phyloP scores from a whole-genome alignment of 2,888 invertebrate species.

The Synergus japonicus region DNA sequence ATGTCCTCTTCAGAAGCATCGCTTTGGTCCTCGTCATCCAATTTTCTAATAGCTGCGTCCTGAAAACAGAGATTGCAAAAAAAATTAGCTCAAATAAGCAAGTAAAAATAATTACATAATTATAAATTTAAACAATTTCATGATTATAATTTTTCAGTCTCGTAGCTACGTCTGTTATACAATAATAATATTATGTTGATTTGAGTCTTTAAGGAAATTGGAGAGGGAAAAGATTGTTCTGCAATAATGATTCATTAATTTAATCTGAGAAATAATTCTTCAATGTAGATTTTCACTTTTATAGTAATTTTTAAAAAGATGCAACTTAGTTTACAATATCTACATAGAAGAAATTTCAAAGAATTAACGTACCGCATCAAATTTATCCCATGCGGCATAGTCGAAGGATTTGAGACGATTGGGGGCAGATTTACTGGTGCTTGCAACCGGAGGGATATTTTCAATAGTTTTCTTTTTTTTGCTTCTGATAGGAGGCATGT shows the following conservation, averaged over 20 bases:
- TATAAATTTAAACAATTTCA: no score
- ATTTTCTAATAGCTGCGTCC: slow-evolving; percentile 83
- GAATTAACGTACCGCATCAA: slow-evolving; percentile 83
- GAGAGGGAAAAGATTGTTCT: background rate
- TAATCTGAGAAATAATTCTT: no score
- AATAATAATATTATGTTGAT: background rate
- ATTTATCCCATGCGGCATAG: slow-evolving; percentile 88
- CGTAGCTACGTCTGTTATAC: no score
- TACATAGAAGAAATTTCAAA: background rate
- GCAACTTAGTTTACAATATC: background rate
- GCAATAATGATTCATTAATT: background rate
- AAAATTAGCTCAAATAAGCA: background rate
- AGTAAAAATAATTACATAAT: no score
- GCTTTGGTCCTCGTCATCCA: slow-evolving; percentile 79
- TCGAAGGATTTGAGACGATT: slow-evolving; percentile 82
- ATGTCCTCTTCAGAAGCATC: slow-evolving; percentile 78
- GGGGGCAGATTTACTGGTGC: slow-evolving; percentile 47
- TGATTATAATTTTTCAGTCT: background rate
- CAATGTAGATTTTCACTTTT: no score
- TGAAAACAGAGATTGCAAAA: slow-evolving; percentile 47
- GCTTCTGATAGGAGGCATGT: slow-evolving; percentile 80
- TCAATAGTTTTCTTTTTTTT: slow-evolving; percentile 72
- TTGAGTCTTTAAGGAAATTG: background rate
- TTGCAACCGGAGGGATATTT: slow-evolving; percentile 61
- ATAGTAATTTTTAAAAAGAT: no score